Evolutionary conservation across 2,888 invertebrate species (phyloP), one percentile per base, ranked within the genome.

Genomic region (Melanostoma scalare): DNA sequence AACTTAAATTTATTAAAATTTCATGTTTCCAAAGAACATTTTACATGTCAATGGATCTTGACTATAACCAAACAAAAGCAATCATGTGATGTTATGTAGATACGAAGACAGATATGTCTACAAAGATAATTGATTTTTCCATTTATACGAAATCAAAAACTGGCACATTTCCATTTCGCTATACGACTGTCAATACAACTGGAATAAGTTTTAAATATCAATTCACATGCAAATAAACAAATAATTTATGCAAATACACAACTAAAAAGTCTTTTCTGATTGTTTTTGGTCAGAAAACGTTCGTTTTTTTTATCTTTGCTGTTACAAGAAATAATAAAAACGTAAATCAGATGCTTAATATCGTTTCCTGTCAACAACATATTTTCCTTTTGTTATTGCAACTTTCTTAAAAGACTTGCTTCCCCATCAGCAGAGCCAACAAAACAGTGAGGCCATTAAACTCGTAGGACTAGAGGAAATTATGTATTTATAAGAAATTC

Each of bases 331-430:
- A 30, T 65, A 42, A 42, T 10, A 38, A 4, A 40, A 60, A 60
- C 33, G 33, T 56, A 56, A 69, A 50, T 53, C 33, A 48, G 33
- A 46, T 55, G 31, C 55, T 73, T 50, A 55, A 56, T 50, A 53
- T 38, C 10, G 6, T 65, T 65, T 73, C 73, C 73, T 73, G 63
- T 73, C 73, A 73, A 73, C 63, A 65, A 65, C 63, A 73, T 55
- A 63, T 73, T 65, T 53, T 56, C 9, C 36, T 48, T 48, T 10
- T 30, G 6, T 4, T 40, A 8, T 36, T 36, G 38, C 36, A 44
- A 60, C 42, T 44, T 6, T 60, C 44, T 60, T 10, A 6, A 60
- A 58, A 44, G 6, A 6, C n/a, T 42, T 0, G 20, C 20, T 20
- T 20, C 20, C 20, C 20, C 20, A 20, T 20, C 20, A 20, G 20